Percentiles rank a stretch among this genome's conserved stretches.
These are phyloP conservation scores for Kobus ellipsiprymnus DNA, from an alignment of 2,113 vertebrate species.

Conservation along the genomic window DNA sequence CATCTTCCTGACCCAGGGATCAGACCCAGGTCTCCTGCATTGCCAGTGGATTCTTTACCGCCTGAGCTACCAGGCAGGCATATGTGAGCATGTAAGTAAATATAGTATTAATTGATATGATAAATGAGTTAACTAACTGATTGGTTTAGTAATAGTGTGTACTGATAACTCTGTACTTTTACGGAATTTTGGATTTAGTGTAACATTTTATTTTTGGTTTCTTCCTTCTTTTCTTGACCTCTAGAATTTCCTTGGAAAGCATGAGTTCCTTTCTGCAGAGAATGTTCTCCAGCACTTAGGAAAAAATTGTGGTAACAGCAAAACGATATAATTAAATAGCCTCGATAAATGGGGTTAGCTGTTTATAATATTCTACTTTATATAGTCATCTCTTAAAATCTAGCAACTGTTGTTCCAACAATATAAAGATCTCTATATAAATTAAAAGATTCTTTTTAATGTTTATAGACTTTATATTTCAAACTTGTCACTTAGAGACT, in stretches of 20 bases:
- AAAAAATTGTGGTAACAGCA: neutral
- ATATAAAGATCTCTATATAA: neutral
- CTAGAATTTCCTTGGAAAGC: conserved; percentile 2
- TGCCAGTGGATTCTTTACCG: neutral
- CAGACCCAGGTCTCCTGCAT: neutral
- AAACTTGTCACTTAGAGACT: conserved; percentile 2
- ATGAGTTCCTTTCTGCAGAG: neutral
- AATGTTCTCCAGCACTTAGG: neutral
- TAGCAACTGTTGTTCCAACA: neutral
- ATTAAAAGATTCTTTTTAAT: neutral
- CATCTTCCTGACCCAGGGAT: neutral
- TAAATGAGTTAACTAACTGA: neutral
- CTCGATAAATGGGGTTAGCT: neutral
- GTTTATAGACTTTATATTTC: neutral
- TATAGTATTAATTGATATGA: neutral
- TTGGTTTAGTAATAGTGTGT: neutral
- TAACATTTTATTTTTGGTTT: neutral
- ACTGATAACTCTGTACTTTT: neutral
- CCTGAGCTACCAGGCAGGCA: neutral
- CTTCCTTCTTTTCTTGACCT: conserved; percentile 17
- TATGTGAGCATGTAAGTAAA: neutral
- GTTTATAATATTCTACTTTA: neutral
- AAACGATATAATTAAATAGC: neutral
- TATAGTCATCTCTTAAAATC: neutral
- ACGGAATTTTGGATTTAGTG: neutral